phyloP scores from a whole-genome alignment of 2,797 vertebrate genomes.

The Eulemur coronatus region DNA sequence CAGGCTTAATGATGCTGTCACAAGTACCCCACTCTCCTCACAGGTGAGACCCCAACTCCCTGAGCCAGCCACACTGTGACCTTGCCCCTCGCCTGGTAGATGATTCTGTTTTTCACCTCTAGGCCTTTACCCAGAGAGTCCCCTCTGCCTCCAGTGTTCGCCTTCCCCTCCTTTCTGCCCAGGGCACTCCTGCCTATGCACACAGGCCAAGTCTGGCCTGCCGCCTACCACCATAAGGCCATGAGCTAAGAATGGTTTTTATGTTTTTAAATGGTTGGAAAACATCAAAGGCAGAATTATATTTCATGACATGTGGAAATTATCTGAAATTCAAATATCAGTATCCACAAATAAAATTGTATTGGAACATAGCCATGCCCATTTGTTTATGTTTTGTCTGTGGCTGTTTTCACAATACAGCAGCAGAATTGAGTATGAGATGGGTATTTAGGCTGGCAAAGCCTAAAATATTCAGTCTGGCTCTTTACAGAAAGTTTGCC shows the following conservation, averaged over 20 bases:
- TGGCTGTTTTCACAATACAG: not conserved
- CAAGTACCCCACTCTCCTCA: not conserved
- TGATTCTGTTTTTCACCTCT: not conserved
- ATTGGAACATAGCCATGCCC: not conserved
- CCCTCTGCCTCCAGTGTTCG: not conserved
- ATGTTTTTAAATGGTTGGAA: not conserved
- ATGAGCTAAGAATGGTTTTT: not conserved
- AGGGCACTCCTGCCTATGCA: not conserved
- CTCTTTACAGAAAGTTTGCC: not conserved
- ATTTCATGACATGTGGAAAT: not conserved
- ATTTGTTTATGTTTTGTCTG: not conserved
- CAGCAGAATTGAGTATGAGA: not conserved
- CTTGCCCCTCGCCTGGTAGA: not conserved
- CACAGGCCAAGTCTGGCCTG: not conserved
- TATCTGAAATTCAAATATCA: conserved; percentile 1
- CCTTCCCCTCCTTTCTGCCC: too few relatives aligned
- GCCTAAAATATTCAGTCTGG: not conserved
- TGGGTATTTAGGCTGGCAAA: not conserved
- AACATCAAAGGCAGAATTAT: not conserved
- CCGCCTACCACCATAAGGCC: not conserved
- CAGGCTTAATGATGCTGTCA: not conserved
- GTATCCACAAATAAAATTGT: not conserved
- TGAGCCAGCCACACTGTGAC: not conserved
- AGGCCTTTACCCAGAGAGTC: not conserved
- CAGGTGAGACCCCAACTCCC: not conserved